Base-by-base conservation (phyloP, 53 echinoderm and acorn worm species). In the Patiria pectinifera region DNA sequence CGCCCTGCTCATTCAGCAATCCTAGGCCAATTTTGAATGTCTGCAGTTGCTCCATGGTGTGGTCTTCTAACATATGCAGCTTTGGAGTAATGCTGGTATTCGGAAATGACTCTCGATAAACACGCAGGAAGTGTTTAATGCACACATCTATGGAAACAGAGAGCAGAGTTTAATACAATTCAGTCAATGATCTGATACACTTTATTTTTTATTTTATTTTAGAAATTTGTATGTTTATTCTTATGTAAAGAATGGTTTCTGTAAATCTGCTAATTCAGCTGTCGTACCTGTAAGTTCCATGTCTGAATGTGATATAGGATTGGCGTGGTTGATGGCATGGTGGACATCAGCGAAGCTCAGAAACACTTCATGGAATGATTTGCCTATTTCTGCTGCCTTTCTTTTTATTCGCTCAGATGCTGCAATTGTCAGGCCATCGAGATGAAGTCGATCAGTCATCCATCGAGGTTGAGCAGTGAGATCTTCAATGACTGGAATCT, bases 1-100 rank as follows among this genome's bases (percentile, higher is more conserved):
- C 93, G 11, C 93, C 93, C 53, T 93, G 93, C 53, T 93, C 93
- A 18, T 89, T 84, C 4, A 93, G 93, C 2, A 93, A 76, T 1
- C 93, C 93, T 14, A 89, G 72, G 0, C 89, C 93, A 59, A 83
- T 71, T 4, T 26, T 11, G 59, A 87, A 93, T 21, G 26, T 62
- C 16, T 82, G 58, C 11, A 93, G 60, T 71, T 85, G 83, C 11
- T 61, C 48, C 25, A 93, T 43, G 35, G 82, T 74, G 49, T 93
- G 90, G 1, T 87, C 75, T 62, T 93, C 93, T 0, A 93, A 22
- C 61, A 93, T 46, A 12, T 93, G 93, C 3, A 93, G 66, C 48
- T 93, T 93, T 2, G 93, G 93, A 7, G 93, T 87, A 3, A 93
- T 92, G 47, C 45, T 84, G 11, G 85, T 45, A 4, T 60, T 48